phyloP scores from a whole-genome alignment of 2,888 invertebrate species.

The Cordilura impudica region DNA sequence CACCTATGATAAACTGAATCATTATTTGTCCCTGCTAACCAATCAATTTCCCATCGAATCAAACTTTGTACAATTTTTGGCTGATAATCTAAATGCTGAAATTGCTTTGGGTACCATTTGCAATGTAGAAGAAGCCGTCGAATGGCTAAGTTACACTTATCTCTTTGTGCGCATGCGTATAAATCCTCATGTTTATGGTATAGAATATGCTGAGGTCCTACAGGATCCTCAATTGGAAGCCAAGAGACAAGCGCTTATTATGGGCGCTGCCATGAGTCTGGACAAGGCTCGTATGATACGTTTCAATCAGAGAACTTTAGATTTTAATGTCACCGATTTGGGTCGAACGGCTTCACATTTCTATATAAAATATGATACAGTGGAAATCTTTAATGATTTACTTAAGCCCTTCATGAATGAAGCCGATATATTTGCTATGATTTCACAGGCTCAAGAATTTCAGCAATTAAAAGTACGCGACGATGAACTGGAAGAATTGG shows the following conservation, averaged over 20 bases:
- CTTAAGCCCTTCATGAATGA: slow-evolving; percentile 90
- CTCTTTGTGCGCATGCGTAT: slow-evolving; percentile 94
- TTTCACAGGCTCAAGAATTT: slow-evolving; percentile 96
- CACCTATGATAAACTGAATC: slow-evolving; percentile 91
- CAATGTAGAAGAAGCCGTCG: slow-evolving; percentile 96
- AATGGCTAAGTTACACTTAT: slow-evolving; percentile 99
- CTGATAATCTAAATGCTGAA: slow-evolving; percentile 99
- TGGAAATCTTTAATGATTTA: slow-evolving; percentile 93
- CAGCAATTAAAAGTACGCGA: slow-evolving; percentile 96
- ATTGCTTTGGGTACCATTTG: slow-evolving; percentile 96
- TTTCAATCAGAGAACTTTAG: slow-evolving; percentile 90
- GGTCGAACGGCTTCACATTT: slow-evolving; percentile 98
- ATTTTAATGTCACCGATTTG: slow-evolving; percentile 88
- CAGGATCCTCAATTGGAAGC: slow-evolving; percentile 89
- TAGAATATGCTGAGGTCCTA: slow-evolving; percentile 81
- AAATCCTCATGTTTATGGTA: slow-evolving; percentile 89
- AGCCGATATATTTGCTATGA: slow-evolving; percentile 91
- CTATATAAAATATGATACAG: slow-evolving; percentile 97
- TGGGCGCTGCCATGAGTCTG: slow-evolving; percentile 88
- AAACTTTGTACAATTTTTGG: slow-evolving; percentile 93
- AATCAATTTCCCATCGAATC: slow-evolving; percentile 99
- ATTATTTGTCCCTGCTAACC: slow-evolving; percentile 95
- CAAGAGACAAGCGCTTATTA: slow-evolving; percentile 88
- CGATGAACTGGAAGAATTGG: slow-evolving; percentile 95
- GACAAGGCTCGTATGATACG: slow-evolving; percentile 97